A percentile compares a stretch with the other conserved stretches of the same genome.
These are phyloP conservation scores for Tapirus indicus DNA, from an alignment of 2,797 vertebrate species.

Conservation along the genomic window DNA sequence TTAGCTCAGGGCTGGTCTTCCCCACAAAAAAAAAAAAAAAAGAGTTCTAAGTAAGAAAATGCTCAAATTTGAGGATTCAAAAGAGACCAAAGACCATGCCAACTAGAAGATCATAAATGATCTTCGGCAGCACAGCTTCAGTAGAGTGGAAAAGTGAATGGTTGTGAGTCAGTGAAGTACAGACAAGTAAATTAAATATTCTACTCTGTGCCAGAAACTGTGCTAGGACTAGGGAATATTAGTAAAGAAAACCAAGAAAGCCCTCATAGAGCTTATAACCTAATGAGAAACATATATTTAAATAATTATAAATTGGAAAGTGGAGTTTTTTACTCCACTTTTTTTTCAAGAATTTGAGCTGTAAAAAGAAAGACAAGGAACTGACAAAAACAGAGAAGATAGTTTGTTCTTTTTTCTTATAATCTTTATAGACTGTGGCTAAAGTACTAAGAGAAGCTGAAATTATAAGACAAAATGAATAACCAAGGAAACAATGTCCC, in stretches of 20 bases:
- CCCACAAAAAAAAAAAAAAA: too few species aligned
- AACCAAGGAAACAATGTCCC: neutral
- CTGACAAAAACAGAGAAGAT: neutral
- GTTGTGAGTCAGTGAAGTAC: neutral
- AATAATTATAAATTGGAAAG: neutral
- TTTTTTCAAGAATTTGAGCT: slow-evolving; percentile 18
- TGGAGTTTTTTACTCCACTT: too few species aligned
- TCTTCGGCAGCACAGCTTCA: neutral
- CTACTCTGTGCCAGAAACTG: neutral
- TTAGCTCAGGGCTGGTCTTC: too few species aligned
- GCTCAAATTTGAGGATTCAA: slow-evolving; percentile 13
- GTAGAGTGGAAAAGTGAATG: neutral
- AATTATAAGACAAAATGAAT: slow-evolving; percentile 50
- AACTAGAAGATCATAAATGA: neutral
- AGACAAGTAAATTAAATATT: neutral
- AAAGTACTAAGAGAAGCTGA: neutral
- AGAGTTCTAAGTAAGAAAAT: neutral
- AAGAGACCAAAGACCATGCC: neutral
- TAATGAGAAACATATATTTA: neutral
- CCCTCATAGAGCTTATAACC: neutral
- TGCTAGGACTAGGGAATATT: too few species aligned
- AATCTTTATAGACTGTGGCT: neutral
- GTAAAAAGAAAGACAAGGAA: neutral
- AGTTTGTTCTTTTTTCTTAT: slow-evolving; percentile 13
- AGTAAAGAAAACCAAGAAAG: neutral